Conservation (phyloP, 2,797 vertebrate genomes). For the Gymnothorax javanicus region DNA sequence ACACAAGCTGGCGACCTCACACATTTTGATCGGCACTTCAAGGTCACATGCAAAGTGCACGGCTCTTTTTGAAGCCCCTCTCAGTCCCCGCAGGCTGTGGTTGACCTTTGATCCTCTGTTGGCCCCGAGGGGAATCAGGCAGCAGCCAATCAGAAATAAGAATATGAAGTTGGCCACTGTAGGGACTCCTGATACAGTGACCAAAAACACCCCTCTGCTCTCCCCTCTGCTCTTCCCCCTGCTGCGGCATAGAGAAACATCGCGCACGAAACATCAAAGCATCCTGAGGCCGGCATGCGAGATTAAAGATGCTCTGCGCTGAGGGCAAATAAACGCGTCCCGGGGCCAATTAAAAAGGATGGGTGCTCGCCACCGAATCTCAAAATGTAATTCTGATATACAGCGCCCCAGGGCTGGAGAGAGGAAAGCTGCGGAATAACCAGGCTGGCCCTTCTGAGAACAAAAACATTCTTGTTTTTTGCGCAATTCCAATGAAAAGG, state of each 20-base stretch:
- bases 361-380: background rate
- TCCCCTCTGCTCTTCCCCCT: too few relatives aligned
- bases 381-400: background rate
- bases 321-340: constrained; percentile 18
- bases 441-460: background rate
- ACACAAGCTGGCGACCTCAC: background rate
- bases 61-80: background rate
- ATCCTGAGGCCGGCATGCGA: background rate
- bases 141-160: background rate
- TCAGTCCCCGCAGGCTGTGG: background rate
- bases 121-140: background rate
- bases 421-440: background rate
- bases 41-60: background rate
- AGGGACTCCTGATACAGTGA: background rate
- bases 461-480: background rate
- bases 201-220: too few relatives aligned
- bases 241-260: background rate
- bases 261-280: background rate
- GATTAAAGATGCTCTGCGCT: background rate
- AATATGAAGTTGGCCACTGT: background rate
- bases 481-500: background rate
- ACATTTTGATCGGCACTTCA: background rate
- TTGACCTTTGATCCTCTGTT: background rate
- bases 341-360: background rate
- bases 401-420: background rate